Evolutionary conservation across 2,113 vertebrate genomes (phyloP).

Genomic region (Delphinapterus leucas): DNA sequence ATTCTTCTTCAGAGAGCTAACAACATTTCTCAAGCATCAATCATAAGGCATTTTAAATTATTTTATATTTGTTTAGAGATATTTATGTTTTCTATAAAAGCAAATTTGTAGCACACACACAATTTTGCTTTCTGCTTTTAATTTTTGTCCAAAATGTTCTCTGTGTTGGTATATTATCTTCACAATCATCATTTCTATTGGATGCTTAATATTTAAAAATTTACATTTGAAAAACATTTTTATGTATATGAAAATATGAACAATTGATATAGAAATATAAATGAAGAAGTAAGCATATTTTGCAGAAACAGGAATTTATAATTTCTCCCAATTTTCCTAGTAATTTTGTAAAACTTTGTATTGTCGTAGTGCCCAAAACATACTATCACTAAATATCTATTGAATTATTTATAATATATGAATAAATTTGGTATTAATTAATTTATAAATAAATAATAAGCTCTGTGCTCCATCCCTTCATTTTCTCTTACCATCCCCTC

Average conservation of each 20-base stretch:
- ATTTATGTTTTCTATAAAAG: constrained; percentile 10
- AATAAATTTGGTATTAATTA: neutral
- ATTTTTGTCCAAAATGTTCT: constrained; percentile 14
- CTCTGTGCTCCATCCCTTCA: neutral
- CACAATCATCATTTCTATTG: neutral
- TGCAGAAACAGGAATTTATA: neutral
- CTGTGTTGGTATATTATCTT: neutral
- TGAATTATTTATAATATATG: neutral
- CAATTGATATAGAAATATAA: neutral
- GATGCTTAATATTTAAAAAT: neutral
- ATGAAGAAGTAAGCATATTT: neutral
- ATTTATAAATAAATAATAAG: neutral
- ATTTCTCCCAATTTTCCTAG: constrained; percentile 22
- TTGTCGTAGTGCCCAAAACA: neutral
- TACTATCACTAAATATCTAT: neutral
- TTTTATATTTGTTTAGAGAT: neutral
- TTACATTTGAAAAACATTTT: constrained; percentile 14
- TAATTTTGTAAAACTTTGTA: constrained; percentile 29
- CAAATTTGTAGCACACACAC: neutral
- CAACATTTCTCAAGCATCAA: neutral
- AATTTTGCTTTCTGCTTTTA: neutral
- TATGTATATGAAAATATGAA: neutral
- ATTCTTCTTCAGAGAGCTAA: constrained; percentile 12
- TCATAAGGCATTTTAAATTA: neutral
- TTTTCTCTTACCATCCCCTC: neutral